Evolutionary conservation across 2,113 vertebrate species (phyloP).

Genomic region (Rhinoderma darwinii): DNA sequence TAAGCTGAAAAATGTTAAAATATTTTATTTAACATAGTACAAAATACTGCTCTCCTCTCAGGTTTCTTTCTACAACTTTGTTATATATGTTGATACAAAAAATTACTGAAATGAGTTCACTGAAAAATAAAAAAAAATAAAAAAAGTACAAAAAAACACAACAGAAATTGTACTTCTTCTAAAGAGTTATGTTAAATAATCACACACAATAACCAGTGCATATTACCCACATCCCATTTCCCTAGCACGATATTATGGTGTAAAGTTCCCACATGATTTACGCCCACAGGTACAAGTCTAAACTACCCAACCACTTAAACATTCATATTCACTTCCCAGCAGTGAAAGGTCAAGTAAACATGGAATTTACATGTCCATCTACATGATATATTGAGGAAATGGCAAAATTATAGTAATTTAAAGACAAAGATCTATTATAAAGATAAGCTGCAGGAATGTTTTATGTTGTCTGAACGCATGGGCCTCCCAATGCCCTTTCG

Average conservation of each 20-base stretch:
- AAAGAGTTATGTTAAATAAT: too few relatives aligned
- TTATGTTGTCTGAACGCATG: not conserved
- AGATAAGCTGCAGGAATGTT: not conserved
- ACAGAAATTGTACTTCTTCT: too few relatives aligned
- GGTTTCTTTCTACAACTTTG: too few relatives aligned
- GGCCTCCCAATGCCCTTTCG: not conserved
- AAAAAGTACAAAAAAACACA: too few relatives aligned
- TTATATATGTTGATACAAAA: too few relatives aligned
- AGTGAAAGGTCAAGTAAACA: not conserved
- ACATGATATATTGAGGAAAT: conserved; percentile 22
- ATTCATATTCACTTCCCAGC: not conserved
- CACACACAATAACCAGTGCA: not conserved
- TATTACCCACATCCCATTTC: not conserved
- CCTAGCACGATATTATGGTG: not conserved
- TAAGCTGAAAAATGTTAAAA: too few relatives aligned
- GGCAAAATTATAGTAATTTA: not conserved
- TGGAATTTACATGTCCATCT: not conserved
- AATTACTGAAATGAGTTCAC: too few relatives aligned
- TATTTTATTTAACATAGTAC: too few relatives aligned
- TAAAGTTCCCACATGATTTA: not conserved
- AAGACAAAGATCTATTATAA: conserved; percentile 6
- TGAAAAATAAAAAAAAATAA: too few relatives aligned
- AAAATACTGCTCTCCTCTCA: too few relatives aligned
- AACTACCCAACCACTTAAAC: not conserved
- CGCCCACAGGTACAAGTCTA: not conserved